These are phyloP conservation scores for Procapra przewalskii DNA, from an alignment of 2,113 vertebrate species.

Conservation along the genomic window DNA sequence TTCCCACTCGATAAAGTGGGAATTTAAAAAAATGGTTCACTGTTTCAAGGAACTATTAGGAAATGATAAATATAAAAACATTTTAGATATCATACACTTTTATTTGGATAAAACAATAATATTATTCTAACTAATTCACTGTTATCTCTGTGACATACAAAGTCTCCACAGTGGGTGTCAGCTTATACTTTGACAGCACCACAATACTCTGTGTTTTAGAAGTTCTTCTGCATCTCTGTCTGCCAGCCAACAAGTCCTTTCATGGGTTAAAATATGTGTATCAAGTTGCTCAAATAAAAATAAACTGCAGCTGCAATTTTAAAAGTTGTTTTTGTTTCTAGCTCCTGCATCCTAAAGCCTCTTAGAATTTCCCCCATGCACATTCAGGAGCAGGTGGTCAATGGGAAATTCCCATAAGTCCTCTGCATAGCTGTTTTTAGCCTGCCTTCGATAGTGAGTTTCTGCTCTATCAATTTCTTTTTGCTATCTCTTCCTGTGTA, in stretches of 20 bases:
- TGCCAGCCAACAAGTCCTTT: not conserved
- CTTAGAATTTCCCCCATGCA: conserved; percentile 76
- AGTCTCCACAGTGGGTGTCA: not conserved
- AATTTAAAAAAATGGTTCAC: not conserved
- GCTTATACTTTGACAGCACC: not conserved
- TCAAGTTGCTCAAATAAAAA: conserved; percentile 75
- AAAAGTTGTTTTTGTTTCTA: conserved; percentile 74
- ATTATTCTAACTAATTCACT: not conserved
- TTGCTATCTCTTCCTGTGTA: conserved; percentile 16
- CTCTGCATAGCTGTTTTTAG: not conserved
- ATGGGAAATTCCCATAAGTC: conserved; percentile 79
- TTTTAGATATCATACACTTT: not conserved
- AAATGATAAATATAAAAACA: not conserved
- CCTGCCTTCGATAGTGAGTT: not conserved
- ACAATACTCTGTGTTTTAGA: not conserved
- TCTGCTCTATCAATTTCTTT: conserved; percentile 14
- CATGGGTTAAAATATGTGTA: not conserved
- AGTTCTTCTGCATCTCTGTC: not conserved
- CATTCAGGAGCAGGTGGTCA: conserved; percentile 76
- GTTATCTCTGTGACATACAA: not conserved
- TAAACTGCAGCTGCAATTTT: conserved; percentile 79
- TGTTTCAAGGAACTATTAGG: not conserved
- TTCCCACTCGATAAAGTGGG: not conserved
- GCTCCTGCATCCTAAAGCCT: conserved; percentile 61
- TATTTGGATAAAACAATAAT: not conserved